Percentiles rank a stretch among this genome's conserved stretches.
These are phyloP conservation scores for Rugalucina vietnamica DNA, from an alignment of 2,888 invertebrate species.

Conservation along the genomic window DNA sequence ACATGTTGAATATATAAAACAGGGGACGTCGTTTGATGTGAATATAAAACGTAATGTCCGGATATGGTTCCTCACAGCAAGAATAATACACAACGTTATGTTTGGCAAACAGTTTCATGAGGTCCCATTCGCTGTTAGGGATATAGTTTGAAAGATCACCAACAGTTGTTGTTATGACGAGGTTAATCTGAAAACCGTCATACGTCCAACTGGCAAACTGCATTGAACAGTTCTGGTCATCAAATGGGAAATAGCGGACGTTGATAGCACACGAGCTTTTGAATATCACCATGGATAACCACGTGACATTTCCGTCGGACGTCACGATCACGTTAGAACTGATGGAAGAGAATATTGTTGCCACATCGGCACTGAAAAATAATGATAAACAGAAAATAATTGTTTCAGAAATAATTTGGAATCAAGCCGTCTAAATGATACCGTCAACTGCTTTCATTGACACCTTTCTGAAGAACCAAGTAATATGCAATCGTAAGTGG, in stretches of 20 bases:
- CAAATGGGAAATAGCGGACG: constrained; percentile 86
- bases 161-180: constrained; percentile 86
- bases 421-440: too few relatives aligned
- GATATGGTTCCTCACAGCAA: constrained; percentile 85
- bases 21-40: constrained; percentile 85
- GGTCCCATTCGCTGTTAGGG: constrained; percentile 95
- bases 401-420: too few relatives aligned
- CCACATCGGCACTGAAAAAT: constrained; percentile 81
- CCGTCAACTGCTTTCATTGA: too few relatives aligned
- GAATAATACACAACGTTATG: constrained; percentile 85
- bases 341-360: constrained; percentile 81
- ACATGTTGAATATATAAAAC: constrained; percentile 86
- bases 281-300: constrained; percentile 86
- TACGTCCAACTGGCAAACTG: constrained; percentile 86
- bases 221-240: constrained; percentile 86
- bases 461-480: too few relatives aligned
- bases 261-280: constrained; percentile 86
- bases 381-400: too few relatives aligned
- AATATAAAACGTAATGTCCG: constrained; percentile 85
- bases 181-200: constrained; percentile 84
- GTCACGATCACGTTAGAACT: constrained; percentile 86
- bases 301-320: constrained; percentile 86
- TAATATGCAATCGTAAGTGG: too few relatives aligned
- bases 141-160: constrained; percentile 95
- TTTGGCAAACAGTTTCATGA: constrained; percentile 86